These are phyloP conservation scores for Lanistes nyassanus DNA, from an alignment of 1,140 invertebrate species.

Conservation along the genomic window DNA sequence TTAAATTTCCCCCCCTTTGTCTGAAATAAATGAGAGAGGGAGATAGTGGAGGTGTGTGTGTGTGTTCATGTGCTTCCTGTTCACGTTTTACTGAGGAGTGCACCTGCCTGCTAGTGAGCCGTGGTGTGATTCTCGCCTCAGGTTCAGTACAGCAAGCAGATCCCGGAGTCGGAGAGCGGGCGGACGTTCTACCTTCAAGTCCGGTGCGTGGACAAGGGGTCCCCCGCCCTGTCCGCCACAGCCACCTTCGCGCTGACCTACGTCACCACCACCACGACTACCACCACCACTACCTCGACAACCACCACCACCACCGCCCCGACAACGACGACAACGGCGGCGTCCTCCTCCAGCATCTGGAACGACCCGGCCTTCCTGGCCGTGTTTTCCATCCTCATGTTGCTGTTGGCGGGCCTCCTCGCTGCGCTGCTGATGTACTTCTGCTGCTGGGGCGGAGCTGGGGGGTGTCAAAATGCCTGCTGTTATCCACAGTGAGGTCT, in stretches of 20 bases:
- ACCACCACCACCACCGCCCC: conserved; percentile 30
- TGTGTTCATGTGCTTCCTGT: no score
- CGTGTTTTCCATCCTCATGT: conserved; percentile 30
- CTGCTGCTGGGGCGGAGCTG: background rate
- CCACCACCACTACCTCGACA: conserved; percentile 35
- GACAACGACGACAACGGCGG: conserved; percentile 26
- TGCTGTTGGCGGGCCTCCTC: conserved; percentile 14
- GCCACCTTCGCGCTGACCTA: conserved; percentile 29
- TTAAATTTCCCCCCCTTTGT: no score
- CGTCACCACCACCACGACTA: conserved; percentile 30
- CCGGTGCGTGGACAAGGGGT: conserved; percentile 30
- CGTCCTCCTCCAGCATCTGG: conserved; percentile 24
- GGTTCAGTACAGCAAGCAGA: conserved; percentile 20
- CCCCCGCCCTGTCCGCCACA: conserved; percentile 21
- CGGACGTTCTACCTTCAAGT: conserved; percentile 28
- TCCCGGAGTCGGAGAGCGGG: conserved; percentile 21
- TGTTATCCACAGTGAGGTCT: background rate
- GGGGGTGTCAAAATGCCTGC: background rate
- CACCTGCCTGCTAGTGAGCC: no score
- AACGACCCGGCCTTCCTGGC: conserved; percentile 26
- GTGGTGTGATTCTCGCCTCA: background rate
- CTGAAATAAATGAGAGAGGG: no score
- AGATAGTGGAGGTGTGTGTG: no score
- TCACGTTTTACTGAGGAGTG: no score
- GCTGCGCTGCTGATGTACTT: background rate